phyloP scores from a whole-genome alignment of 2,888 invertebrate genomes.

The Corythucha ciliata region DNA sequence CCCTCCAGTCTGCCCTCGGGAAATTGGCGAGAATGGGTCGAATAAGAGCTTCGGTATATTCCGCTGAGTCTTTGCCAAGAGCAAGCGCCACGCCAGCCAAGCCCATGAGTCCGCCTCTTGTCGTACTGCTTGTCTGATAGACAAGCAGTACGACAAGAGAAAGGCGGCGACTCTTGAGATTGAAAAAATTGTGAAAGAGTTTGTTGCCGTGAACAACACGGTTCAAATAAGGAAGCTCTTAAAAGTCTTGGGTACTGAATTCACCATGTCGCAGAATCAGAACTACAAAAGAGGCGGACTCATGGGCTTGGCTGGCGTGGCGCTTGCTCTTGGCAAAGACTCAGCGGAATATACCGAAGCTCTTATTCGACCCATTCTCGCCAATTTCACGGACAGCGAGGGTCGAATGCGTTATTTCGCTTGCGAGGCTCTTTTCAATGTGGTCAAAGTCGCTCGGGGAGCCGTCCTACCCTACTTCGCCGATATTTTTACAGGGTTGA shows the following conservation, averaged over 20 bases:
- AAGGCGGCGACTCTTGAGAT: slow-evolving; percentile 95
- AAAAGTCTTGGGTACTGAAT: slow-evolving; percentile 80
- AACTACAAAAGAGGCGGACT: slow-evolving; percentile 93
- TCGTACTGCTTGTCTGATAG: slow-evolving; percentile 86
- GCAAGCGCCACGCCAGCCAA: no score
- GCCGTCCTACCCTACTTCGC: slow-evolving; percentile 85
- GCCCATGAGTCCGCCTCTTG: no score
- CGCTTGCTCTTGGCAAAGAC: slow-evolving; percentile 93
- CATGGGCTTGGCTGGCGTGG: slow-evolving; percentile 92
- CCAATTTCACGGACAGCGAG: slow-evolving; percentile 87
- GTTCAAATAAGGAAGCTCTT: slow-evolving; percentile 78
- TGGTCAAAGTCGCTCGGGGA: slow-evolving; percentile 85
- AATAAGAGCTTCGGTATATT: no score
- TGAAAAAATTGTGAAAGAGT: slow-evolving; percentile 96
- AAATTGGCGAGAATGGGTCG: no score
- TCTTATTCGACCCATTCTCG: slow-evolving; percentile 81
- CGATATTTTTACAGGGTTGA: slow-evolving; percentile 81
- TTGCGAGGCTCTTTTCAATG: slow-evolving; percentile 91
- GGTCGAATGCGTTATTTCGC: slow-evolving; percentile 84
- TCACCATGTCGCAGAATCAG: slow-evolving; percentile 85
- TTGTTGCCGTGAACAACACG: slow-evolving; percentile 72
- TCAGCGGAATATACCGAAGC: slow-evolving; percentile 66
- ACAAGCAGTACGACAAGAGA: slow-evolving; percentile 95
- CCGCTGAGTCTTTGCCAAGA: no score
- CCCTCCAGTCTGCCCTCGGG: no score